Conservation (phyloP, 2,888 invertebrate genomes). For the Pseudanteris insignis region DNA sequence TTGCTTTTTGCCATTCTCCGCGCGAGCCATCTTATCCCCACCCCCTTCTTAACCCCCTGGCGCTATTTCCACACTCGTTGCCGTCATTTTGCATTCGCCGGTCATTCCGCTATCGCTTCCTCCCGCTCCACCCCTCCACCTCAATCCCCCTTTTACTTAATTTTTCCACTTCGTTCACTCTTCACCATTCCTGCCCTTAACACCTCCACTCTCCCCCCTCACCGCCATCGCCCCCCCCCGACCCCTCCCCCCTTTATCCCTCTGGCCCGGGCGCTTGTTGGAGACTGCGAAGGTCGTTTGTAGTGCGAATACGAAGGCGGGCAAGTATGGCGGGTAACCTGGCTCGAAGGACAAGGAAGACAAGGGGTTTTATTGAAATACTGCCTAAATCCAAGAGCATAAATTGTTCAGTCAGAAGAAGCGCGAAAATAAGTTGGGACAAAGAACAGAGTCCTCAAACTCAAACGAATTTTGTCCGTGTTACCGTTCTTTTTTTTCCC, state of each 20-base stretch:
- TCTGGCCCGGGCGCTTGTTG: slow-evolving; percentile 34
- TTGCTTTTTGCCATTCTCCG: too few relatives aligned
- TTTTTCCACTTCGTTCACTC: too few relatives aligned
- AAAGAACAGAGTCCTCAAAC: too few relatives aligned
- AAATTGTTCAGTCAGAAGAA: slow-evolving; percentile 15
- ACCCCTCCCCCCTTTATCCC: slow-evolving; percentile 21
- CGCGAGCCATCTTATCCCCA: too few relatives aligned
- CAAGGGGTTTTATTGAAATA: slow-evolving; percentile 44
- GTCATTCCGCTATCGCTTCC: too few relatives aligned
- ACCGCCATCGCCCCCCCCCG: neutral
- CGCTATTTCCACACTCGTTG: too few relatives aligned
- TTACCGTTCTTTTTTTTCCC: slow-evolving; percentile 15
- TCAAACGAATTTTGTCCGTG: slow-evolving; percentile 29
- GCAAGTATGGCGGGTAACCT: slow-evolving; percentile 46
- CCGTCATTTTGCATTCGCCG: too few relatives aligned
- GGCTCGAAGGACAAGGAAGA: slow-evolving; percentile 47
- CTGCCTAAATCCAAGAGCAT: slow-evolving; percentile 27
- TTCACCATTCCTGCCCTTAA: too few relatives aligned
- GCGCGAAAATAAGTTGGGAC: slow-evolving; percentile 22
- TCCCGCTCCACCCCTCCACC: too few relatives aligned
- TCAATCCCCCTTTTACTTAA: too few relatives aligned
- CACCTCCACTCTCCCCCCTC: neutral
- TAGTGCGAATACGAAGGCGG: slow-evolving; percentile 44
- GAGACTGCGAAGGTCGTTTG: slow-evolving; percentile 45
- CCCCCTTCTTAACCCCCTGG: too few relatives aligned